Conservation (phyloP, 2,797 vertebrate genomes). For the Mustela erminea region DNA sequence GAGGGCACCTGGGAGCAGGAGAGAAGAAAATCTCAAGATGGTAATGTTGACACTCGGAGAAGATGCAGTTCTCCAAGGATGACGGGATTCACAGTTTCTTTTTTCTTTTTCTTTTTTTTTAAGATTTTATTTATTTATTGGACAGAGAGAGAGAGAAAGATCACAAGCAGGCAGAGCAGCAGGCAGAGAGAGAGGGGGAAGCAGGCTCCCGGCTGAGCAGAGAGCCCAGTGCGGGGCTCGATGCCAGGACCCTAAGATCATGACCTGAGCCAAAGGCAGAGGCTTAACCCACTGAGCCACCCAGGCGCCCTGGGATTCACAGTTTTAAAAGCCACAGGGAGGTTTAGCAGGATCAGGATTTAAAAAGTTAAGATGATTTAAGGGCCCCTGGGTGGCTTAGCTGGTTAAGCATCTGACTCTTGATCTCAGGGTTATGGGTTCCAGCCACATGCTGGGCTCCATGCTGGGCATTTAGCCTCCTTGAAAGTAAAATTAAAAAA, state of each 20-base stretch:
- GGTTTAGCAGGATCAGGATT: neutral
- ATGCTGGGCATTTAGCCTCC: neutral
- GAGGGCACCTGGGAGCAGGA: neutral
- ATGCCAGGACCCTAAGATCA: too few species aligned
- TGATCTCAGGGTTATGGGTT: neutral
- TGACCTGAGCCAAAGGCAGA: too few species aligned
- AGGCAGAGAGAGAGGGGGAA: too few species aligned
- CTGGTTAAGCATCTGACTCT: neutral
- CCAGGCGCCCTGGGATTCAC: neutral
- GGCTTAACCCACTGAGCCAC: too few species aligned
- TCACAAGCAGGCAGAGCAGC: too few species aligned
- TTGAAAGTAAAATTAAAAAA: neutral
- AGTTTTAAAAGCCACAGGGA: neutral
- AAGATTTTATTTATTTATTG: too few species aligned
- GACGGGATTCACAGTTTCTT: neutral
- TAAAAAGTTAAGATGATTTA: neutral
- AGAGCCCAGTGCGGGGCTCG: too few species aligned
- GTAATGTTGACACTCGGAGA: neutral
- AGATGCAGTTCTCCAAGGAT: neutral
- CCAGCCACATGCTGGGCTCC: fast-evolving
- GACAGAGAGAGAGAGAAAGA: too few species aligned
- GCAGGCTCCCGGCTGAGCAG: too few species aligned
- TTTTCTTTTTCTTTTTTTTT: too few species aligned
- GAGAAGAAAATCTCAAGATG: neutral
- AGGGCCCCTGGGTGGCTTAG: neutral